Base-by-base conservation (phyloP, 1,140 invertebrate genomes). In the Agrypnia vestita region DNA sequence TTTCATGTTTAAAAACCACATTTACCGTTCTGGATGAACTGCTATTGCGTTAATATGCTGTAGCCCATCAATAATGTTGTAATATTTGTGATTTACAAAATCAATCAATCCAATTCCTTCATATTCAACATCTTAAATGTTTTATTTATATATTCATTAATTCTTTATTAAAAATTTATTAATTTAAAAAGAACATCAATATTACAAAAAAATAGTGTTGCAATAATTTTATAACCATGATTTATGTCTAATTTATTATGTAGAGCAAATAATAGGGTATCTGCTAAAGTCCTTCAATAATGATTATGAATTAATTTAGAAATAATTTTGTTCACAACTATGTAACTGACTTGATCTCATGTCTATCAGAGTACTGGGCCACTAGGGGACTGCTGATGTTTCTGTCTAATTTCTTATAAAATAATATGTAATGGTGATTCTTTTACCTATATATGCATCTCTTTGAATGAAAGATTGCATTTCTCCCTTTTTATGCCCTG, bases 1-100 rank as follows among this genome's bases (percentile, higher is more conserved):
- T 62, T 21, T 62, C 59, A 25, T 25, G 1, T 13, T 35, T 35
- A 35, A 35, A 35, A 35, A 64, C 10, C 11, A 53, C 0, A n/a
- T 43, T 76, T 67, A 89, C 88, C 86, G 88, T 59, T 88, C 86
- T 0, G 88, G 88, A 64, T 89, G 88, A 7, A 87, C 85, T 0
- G 85, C 76, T 3, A 89, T 17, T 0, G 85, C 35, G 0, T 84
- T 53, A 4, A 86, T 85, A n/a, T 84, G 62, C 4, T 85, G 82
- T 15, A 82, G 80, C 46, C 82, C 84, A 61, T 88, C 84, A 76
- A 89, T 25, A 44, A 89, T 82, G 0, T 84, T 87, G 0, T 75
- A 59, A 7, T 84, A 75, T 76, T 86, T 88, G 78, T 87, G 86
- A 0, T 85, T 85, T 0, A 85, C 84, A 76, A 88, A 88, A 72